Evolutionary conservation across 2,797 vertebrate genomes (phyloP).

Genomic region (Labroides dimidiatus): DNA sequence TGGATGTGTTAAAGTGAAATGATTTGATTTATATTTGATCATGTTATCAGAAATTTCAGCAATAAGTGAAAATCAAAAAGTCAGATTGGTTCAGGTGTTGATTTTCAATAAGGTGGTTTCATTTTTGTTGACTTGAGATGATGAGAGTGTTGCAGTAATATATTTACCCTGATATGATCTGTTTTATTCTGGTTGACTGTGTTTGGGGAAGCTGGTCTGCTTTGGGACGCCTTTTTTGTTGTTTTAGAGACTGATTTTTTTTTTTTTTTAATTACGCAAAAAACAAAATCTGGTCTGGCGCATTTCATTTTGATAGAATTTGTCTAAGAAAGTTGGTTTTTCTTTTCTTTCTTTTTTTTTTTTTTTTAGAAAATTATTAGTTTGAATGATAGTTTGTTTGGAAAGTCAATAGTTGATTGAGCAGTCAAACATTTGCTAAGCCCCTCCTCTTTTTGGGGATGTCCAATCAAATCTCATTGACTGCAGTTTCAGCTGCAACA

Average conservation of each 20-base stretch:
- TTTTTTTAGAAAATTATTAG: background rate
- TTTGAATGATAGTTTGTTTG: background rate
- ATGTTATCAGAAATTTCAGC: background rate
- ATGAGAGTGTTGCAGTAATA: conserved; percentile 37
- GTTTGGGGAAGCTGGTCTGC: conserved; percentile 2
- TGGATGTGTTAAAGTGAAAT: background rate
- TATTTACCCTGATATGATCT: conserved; percentile 12
- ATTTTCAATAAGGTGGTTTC: conserved; percentile 4
- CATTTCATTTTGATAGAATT: conserved; percentile 24
- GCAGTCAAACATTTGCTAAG: background rate
- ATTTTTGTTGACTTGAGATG: background rate
- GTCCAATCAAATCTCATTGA: background rate
- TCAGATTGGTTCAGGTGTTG: background rate
- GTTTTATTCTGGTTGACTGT: conserved; percentile 8
- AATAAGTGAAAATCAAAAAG: background rate
- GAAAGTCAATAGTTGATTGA: conserved; percentile 13
- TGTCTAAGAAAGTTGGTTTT: background rate
- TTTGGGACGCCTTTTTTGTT: conserved; percentile 20
- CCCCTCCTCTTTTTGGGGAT: background rate
- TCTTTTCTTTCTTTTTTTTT: background rate
- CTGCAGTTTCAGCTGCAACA: background rate
- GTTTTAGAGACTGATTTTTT: conserved; percentile 5
- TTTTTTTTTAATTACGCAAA: conserved; percentile 22
- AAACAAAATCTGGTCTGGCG: conserved; percentile 3
- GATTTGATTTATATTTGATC: too few species aligned